Percentiles rank a stretch among this genome's conserved stretches.
Conservation (phyloP, 2,797 vertebrate genomes). For the Sarcoramphus papa region DNA sequence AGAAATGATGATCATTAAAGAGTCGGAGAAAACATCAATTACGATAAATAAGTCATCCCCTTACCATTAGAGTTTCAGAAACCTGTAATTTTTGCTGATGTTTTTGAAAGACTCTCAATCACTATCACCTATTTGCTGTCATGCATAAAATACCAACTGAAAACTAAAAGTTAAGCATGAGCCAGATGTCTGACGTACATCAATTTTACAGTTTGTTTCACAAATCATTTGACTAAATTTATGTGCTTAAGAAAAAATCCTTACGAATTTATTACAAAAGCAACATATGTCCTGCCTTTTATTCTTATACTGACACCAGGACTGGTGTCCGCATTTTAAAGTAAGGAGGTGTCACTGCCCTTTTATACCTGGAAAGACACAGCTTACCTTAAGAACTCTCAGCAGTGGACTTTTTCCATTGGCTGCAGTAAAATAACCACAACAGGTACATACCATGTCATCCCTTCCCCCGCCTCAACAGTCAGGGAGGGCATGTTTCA, state of each 20-base stretch:
- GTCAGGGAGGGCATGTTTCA: neutral
- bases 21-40: slow-evolving; percentile 27
- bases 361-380: neutral
- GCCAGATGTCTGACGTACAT: slow-evolving; percentile 30
- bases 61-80: slow-evolving; percentile 11
- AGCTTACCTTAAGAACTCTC: neutral
- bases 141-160: slow-evolving; percentile 24
- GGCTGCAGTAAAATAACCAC: neutral
- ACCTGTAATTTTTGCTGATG: slow-evolving; percentile 38
- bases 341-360: neutral
- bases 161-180: slow-evolving; percentile 7
- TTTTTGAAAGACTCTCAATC: slow-evolving; percentile 18
- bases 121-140: slow-evolving; percentile 5
- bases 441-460: neutral
- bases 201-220: slow-evolving; percentile 2
- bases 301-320: neutral
- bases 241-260: neutral
- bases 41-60: slow-evolving; percentile 1
- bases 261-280: neutral
- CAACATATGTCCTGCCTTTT: neutral
- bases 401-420: neutral
- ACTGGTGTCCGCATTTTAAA: neutral
- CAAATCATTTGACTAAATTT: slow-evolving; percentile 5
- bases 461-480: neutral
- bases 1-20: slow-evolving; percentile 6